Evolutionary conservation across 2,888 invertebrate genomes (phyloP).

Genomic region (Cactoblastis cactorum): DNA sequence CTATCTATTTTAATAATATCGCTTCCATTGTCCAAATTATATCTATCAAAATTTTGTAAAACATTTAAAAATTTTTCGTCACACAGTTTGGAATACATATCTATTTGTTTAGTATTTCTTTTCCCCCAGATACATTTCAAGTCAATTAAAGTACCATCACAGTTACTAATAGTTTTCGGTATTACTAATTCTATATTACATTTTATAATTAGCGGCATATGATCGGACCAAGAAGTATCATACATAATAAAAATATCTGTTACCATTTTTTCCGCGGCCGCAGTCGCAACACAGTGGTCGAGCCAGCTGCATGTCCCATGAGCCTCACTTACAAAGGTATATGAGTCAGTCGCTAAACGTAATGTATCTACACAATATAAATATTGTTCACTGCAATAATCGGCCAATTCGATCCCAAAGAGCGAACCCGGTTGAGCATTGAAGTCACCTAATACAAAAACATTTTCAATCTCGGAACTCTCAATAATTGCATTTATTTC

Average conservation of each 20-base stretch:
- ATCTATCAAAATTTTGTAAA: too few relatives aligned
- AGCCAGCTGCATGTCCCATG: background rate
- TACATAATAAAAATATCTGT: background rate
- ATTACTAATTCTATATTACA: background rate
- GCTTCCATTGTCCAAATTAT: background rate
- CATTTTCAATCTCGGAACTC: background rate
- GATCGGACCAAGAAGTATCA: background rate
- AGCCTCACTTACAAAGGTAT: background rate
- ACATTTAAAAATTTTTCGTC: background rate
- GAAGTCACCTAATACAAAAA: background rate
- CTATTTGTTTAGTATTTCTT: background rate
- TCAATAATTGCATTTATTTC: constrained; percentile 1
- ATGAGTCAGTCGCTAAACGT: background rate
- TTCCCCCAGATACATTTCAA: background rate
- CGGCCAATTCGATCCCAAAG: background rate
- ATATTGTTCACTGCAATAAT: background rate
- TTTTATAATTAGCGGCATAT: background rate
- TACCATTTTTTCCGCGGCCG: background rate
- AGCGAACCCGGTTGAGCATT: background rate
- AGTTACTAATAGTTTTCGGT: background rate
- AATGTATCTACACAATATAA: background rate
- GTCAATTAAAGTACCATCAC: background rate
- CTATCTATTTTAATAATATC: background rate
- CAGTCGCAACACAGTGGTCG: background rate
- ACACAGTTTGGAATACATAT: background rate